phyloP scores from a whole-genome alignment of 1,140 invertebrate species.

The Liolophura sinensis region DNA sequence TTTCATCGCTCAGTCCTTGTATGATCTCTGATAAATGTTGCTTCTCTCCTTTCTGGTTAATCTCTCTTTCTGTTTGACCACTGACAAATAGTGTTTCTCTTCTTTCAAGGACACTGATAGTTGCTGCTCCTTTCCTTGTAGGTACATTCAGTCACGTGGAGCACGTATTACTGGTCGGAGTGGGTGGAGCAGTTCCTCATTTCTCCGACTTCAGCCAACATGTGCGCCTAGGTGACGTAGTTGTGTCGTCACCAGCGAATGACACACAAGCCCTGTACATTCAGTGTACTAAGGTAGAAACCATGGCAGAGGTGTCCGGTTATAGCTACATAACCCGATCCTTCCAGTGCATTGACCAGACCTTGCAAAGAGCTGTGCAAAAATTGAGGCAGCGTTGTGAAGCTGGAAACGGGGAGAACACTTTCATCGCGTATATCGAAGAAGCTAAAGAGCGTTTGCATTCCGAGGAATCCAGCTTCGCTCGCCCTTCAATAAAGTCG shows the following conservation, averaged over 20 bases:
- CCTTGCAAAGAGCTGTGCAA: constrained; percentile 29
- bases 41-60: too few relatives aligned
- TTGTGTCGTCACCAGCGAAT: constrained; percentile 72
- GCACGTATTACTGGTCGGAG: constrained; percentile 94
- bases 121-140: constrained; percentile 13
- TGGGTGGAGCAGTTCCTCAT: constrained; percentile 96
- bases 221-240: constrained; percentile 92
- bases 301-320: constrained; percentile 11
- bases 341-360: constrained; percentile 28
- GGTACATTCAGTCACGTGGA: constrained; percentile 43
- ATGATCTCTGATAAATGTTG: too few relatives aligned
- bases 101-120: neutral
- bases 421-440: constrained; percentile 69
- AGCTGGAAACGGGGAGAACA: constrained; percentile 18
- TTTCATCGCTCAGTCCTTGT: too few relatives aligned
- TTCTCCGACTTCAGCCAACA: constrained; percentile 93
- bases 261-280: constrained; percentile 42
- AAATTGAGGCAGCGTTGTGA: constrained; percentile 22
- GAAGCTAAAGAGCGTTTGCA: constrained; percentile 63
- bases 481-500: constrained; percentile 76
- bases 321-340: constrained; percentile 31
- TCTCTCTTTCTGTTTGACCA: neutral
- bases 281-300: constrained; percentile 49
- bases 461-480: constrained; percentile 64
- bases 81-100: too few relatives aligned